These are phyloP conservation scores for Xylocopa sonorina DNA, from an alignment of 1,140 invertebrate genomes.

Conservation along the genomic window DNA sequence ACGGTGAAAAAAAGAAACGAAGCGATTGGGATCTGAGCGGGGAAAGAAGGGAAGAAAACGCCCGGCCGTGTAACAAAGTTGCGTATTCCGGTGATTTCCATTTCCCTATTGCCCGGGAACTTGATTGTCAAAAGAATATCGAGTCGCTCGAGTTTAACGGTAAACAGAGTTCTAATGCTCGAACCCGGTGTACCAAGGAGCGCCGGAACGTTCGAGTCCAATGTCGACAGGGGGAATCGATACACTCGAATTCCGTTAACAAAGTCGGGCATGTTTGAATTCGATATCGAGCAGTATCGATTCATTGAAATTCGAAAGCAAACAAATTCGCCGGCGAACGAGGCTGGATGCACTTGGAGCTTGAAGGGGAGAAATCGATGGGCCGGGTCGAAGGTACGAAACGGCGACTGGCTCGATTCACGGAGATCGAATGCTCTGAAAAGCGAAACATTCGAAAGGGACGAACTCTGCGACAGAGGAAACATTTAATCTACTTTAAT, in stretches of 20 bases:
- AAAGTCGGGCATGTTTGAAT: conserved; percentile 41
- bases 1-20: background rate
- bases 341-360: conserved; percentile 21
- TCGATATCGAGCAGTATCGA: conserved; percentile 34
- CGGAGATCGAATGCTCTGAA: background rate
- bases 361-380: conserved; percentile 6
- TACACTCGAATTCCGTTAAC: conserved; percentile 44
- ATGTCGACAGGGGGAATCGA: background rate
- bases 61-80: background rate
- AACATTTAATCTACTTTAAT: no score
- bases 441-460: no score
- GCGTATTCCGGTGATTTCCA: conserved; percentile 9
- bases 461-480: no score
- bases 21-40: rapidly evolving
- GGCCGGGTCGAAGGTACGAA: background rate
- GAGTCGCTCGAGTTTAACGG: conserved; percentile 42
- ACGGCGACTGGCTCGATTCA: background rate
- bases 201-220: background rate
- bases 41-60: background rate
- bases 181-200: background rate
- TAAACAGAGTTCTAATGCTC: conserved; percentile 31
- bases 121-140: conserved; percentile 35
- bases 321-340: conserved; percentile 26
- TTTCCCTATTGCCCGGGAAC: background rate
- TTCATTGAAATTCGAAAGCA: conserved; percentile 40